Conservation (phyloP, 2,888 invertebrate genomes). For the Digitonthophagus gazella region DNA sequence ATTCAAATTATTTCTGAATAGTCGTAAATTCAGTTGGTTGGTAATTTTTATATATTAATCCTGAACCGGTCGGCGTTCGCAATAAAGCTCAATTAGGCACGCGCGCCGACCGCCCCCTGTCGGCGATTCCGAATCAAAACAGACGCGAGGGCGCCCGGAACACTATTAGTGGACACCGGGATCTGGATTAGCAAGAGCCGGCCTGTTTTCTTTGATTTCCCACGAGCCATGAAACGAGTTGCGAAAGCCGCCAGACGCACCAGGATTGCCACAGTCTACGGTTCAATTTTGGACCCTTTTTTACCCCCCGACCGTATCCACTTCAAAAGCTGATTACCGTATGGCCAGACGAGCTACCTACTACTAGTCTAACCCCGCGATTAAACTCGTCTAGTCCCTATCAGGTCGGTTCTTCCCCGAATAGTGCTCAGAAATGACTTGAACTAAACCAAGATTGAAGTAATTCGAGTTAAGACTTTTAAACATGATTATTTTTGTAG, state of each 20-base stretch:
- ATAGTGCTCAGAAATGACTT: no score
- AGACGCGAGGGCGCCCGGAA: conserved; percentile 31
- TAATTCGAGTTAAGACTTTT: no score
- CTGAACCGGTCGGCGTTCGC: neutral
- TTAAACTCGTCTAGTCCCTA: no score
- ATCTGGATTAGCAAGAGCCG: conserved; percentile 41
- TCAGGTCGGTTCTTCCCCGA: no score
- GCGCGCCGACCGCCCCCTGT: neutral
- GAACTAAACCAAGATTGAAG: no score
- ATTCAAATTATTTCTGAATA: neutral
- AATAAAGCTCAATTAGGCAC: conserved; percentile 16
- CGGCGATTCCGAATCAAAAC: conserved; percentile 21
- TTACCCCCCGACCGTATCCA: neutral
- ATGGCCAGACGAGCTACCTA: neutral
- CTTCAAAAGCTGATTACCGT: neutral
- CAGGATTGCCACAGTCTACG: neutral
- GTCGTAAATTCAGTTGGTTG: neutral
- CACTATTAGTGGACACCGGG: conserved; percentile 41
- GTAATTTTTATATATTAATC: conserved; percentile 16
- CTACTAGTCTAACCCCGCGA: neutral
- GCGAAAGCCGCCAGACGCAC: conserved; percentile 1
- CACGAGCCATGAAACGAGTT: conserved; percentile 34
- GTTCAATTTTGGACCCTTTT: conserved; percentile 6
- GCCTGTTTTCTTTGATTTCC: conserved; percentile 43
- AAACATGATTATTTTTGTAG: no score